phyloP scores from a whole-genome alignment of 2,113 vertebrate species.

The Sinocyclocheilus rhinocerous region DNA sequence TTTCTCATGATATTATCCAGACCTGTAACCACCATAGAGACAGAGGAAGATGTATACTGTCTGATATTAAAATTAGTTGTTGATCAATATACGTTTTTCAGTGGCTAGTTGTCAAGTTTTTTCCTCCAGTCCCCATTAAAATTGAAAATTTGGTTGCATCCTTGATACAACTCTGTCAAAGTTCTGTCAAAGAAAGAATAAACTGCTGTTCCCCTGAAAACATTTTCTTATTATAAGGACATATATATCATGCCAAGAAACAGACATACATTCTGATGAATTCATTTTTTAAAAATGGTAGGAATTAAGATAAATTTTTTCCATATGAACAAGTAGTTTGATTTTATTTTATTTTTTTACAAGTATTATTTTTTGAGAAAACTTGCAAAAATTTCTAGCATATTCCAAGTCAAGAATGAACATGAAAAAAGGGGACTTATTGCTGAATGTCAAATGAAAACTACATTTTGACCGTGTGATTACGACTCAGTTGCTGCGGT shows the following conservation, averaged over 20 bases:
- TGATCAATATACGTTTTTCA: neutral
- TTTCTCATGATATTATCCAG: neutral
- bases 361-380: slow-evolving; percentile 87
- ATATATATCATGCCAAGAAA: neutral
- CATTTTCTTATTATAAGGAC: neutral
- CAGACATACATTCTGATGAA: slow-evolving; percentile 6
- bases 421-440: slow-evolving; percentile 86
- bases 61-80: neutral
- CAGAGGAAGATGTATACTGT: too few relatives aligned
- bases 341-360: slow-evolving; percentile 71
- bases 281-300: slow-evolving; percentile 81
- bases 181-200: neutral
- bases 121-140: neutral
- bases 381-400: slow-evolving; percentile 93
- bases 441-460: slow-evolving; percentile 97
- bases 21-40: neutral
- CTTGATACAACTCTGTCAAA: neutral
- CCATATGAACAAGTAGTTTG: slow-evolving; percentile 82
- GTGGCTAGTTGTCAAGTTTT: neutral
- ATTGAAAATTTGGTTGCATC: neutral
- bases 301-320: slow-evolving; percentile 88
- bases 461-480: slow-evolving; percentile 85
- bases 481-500: slow-evolving; percentile 94
- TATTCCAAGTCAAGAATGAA: slow-evolving; percentile 83
- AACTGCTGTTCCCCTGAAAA: neutral